phyloP scores from a whole-genome alignment of 2,113 vertebrate genomes.

The Macquaria australasica region DNA sequence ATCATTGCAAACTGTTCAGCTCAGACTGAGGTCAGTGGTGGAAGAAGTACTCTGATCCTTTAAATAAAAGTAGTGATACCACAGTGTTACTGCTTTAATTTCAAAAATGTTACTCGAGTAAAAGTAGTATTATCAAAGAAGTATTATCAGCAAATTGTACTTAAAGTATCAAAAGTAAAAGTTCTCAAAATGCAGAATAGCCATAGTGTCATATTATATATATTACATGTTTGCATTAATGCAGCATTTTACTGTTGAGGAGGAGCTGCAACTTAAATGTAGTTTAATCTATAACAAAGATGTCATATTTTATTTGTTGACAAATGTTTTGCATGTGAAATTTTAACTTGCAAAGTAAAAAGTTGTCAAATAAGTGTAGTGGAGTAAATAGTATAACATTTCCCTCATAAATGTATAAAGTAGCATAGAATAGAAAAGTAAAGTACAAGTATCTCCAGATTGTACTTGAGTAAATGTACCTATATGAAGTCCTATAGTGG shows the following conservation, averaged over 20 bases:
- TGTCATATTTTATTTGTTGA: not conserved
- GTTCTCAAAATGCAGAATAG: not conserved
- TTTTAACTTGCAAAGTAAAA: not conserved
- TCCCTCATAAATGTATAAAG: not conserved
- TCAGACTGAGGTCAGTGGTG: not conserved
- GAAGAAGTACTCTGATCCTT: not conserved
- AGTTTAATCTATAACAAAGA: not conserved
- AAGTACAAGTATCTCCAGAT: not conserved
- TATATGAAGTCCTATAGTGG: not conserved
- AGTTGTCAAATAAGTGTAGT: not conserved
- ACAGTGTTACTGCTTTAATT: too few species aligned
- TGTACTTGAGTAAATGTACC: not conserved
- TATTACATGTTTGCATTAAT: not conserved
- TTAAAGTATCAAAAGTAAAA: not conserved
- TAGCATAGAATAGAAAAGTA: not conserved
- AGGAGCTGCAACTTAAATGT: not conserved
- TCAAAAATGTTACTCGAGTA: not conserved
- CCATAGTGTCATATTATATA: not conserved
- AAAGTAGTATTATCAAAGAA: not conserved
- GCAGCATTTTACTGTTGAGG: not conserved
- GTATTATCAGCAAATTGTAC: not conserved
- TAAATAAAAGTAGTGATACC: too few species aligned
- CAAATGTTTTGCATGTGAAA: not conserved
- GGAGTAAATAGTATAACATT: not conserved
- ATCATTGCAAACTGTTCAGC: not conserved